These are phyloP conservation scores for Panzeria rudis DNA, from an alignment of 2,888 invertebrate species.

Conservation along the genomic window DNA sequence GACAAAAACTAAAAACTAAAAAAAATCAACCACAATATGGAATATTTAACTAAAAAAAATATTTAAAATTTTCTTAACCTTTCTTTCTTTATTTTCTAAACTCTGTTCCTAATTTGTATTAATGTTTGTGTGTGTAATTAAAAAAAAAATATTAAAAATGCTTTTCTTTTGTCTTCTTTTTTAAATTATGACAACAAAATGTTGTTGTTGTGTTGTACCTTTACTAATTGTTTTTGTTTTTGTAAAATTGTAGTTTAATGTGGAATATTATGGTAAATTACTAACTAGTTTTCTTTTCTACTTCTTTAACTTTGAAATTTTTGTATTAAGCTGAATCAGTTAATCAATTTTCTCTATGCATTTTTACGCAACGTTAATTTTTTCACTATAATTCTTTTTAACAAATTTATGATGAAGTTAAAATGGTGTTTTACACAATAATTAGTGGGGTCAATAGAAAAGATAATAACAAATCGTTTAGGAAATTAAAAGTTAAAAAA, in stretches of 20 bases:
- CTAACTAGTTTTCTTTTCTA: background rate
- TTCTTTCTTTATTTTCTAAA: slow-evolving; percentile 27
- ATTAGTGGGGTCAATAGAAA: slow-evolving; percentile 4
- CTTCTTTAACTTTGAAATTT: slow-evolving; percentile 1
- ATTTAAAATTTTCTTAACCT: slow-evolving; percentile 37
- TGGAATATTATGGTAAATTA: background rate
- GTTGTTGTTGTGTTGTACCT: slow-evolving; percentile 1
- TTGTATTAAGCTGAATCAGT: background rate
- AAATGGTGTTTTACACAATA: slow-evolving; percentile 21
- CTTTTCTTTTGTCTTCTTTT: slow-evolving; percentile 1
- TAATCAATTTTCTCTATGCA: slow-evolving; percentile 55
- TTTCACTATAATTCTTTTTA: slow-evolving; percentile 24
- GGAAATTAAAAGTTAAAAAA: background rate
- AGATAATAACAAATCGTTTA: slow-evolving; percentile 13
- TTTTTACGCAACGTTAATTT: slow-evolving; percentile 65
- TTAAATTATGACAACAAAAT: slow-evolving; percentile 47
- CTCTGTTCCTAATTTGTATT: slow-evolving; percentile 52
- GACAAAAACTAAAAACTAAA: slow-evolving; percentile 1
- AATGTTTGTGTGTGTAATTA: slow-evolving; percentile 28
- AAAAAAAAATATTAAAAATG: slow-evolving; percentile 32
- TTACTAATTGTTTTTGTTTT: slow-evolving; percentile 37
- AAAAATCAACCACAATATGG: slow-evolving; percentile 27
- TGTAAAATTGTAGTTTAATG: background rate
- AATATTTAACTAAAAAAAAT: slow-evolving; percentile 33
- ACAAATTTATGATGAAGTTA: slow-evolving; percentile 11